These are phyloP conservation scores for Leuciscus waleckii DNA, from an alignment of 2,797 vertebrate species.

Conservation along the genomic window DNA sequence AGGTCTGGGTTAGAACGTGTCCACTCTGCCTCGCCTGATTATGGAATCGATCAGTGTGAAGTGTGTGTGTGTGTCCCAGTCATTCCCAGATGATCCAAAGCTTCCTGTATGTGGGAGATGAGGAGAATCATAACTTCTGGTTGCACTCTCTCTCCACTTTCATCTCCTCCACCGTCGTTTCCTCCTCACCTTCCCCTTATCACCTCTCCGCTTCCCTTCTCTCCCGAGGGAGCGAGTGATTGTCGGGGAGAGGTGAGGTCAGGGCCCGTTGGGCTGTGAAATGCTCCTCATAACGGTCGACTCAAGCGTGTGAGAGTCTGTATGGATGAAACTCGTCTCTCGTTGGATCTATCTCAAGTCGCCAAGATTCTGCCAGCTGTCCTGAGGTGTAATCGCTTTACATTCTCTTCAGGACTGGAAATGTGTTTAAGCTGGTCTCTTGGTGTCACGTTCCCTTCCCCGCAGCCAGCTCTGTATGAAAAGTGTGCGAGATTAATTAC, in stretches of 20 bases:
- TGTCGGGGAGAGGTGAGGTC: slow-evolving; percentile 46
- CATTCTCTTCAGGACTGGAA: slow-evolving; percentile 40
- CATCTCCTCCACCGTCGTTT: slow-evolving; percentile 49
- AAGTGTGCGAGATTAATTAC: slow-evolving; percentile 56
- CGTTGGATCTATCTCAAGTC: slow-evolving; percentile 30
- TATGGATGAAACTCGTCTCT: slow-evolving; percentile 40
- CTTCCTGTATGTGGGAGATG: slow-evolving; percentile 36
- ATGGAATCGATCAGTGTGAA: slow-evolving; percentile 69
- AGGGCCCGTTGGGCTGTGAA: slow-evolving; percentile 54
- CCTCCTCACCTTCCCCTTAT: slow-evolving; percentile 48
- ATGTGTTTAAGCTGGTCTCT: slow-evolving; percentile 41
- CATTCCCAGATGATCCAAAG: slow-evolving; percentile 15
- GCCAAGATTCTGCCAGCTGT: slow-evolving; percentile 35
- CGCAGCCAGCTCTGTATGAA: slow-evolving; percentile 39
- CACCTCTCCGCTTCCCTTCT: slow-evolving; percentile 46
- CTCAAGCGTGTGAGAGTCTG: slow-evolving; percentile 48
- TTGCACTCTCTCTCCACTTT: slow-evolving; percentile 41
- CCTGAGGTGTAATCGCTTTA: slow-evolving; percentile 43
- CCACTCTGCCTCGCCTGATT: slow-evolving; percentile 65
- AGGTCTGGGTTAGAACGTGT: slow-evolving; percentile 67
- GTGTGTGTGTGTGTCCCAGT: slow-evolving; percentile 52
- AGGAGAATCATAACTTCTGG: slow-evolving; percentile 44
- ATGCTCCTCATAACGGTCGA: slow-evolving; percentile 60
- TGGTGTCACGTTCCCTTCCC: slow-evolving; percentile 42
- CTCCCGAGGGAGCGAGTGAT: slow-evolving; percentile 31